Percentiles rank a stretch among this genome's conserved stretches.
Conservation (phyloP, 2,797 vertebrate species). For the Saxicola maurus region DNA sequence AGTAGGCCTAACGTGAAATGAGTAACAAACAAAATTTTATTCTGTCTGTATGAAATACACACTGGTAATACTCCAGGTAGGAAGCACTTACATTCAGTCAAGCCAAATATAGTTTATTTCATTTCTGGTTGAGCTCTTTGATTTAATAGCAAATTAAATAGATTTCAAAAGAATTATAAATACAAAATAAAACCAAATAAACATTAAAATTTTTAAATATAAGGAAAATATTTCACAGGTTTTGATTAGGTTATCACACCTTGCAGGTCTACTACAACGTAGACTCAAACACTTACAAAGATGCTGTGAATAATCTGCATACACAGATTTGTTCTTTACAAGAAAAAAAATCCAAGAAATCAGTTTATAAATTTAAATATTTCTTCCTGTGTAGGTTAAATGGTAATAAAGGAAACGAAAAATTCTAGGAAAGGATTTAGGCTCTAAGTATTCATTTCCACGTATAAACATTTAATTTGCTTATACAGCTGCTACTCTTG, state of each 20-base stretch:
- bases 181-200: neutral
- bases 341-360: neutral
- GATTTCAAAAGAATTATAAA: neutral
- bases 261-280: neutral
- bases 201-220: neutral
- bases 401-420: neutral
- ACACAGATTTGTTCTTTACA: neutral
- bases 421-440: neutral
- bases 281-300: neutral
- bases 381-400: neutral
- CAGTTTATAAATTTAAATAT: neutral
- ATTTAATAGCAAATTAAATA: neutral
- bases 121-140: neutral
- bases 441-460: neutral
- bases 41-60: neutral
- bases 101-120: neutral
- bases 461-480: neutral
- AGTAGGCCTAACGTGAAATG: neutral
- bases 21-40: neutral
- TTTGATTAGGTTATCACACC: neutral
- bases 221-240: neutral
- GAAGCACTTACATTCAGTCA: neutral
- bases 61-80: neutral
- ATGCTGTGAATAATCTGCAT: neutral
- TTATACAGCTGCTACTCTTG: neutral